phyloP scores from a whole-genome alignment of 1,140 invertebrate genomes.

The Drosophila cardini region DNA sequence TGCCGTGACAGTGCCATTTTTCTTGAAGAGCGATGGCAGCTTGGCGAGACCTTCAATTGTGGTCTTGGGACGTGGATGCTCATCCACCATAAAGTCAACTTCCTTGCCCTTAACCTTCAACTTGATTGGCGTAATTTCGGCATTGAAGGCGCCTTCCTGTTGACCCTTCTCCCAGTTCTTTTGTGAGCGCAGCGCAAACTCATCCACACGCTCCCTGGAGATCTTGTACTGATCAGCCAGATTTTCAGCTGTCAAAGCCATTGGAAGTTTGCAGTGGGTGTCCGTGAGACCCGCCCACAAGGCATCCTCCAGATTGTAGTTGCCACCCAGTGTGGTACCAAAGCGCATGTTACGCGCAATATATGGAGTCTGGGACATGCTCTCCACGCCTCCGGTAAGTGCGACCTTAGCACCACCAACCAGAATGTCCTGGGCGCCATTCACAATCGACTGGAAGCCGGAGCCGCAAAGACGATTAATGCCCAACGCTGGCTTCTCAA shows the following conservation, averaged over 20 bases:
- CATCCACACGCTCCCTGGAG: constrained; percentile 93
- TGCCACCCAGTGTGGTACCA: constrained; percentile 93
- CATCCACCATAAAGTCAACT: constrained; percentile 93
- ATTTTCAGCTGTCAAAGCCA: constrained; percentile 99
- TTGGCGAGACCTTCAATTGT: constrained; percentile 93
- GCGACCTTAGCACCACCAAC: constrained; percentile 94
- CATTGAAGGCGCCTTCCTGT: constrained; percentile 94
- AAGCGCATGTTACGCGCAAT: constrained; percentile 95
- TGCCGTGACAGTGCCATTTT: constrained; percentile 97
- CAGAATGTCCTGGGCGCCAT: constrained; percentile 95
- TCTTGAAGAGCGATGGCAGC: constrained; percentile 96
- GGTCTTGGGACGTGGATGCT: constrained; percentile 96
- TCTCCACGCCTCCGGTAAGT: constrained; percentile 96
- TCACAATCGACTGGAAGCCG: constrained; percentile 97
- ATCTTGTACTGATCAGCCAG: constrained; percentile 96
- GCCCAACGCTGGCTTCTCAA: constrained; percentile 91
- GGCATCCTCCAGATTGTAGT: constrained; percentile 94
- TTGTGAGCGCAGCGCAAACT: constrained; percentile 94
- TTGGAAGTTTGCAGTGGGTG: constrained; percentile 94
- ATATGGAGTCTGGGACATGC: constrained; percentile 98
- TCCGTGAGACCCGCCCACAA: constrained; percentile 97
- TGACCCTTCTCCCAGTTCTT: constrained; percentile 93
- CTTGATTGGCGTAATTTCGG: constrained; percentile 95
- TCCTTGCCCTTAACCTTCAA: constrained; percentile 94
- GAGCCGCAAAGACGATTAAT: constrained; percentile 97